These are phyloP conservation scores for Montipora capitata DNA, from an alignment of 92 coral and sea anemone genomes.

Conservation along the genomic window DNA sequence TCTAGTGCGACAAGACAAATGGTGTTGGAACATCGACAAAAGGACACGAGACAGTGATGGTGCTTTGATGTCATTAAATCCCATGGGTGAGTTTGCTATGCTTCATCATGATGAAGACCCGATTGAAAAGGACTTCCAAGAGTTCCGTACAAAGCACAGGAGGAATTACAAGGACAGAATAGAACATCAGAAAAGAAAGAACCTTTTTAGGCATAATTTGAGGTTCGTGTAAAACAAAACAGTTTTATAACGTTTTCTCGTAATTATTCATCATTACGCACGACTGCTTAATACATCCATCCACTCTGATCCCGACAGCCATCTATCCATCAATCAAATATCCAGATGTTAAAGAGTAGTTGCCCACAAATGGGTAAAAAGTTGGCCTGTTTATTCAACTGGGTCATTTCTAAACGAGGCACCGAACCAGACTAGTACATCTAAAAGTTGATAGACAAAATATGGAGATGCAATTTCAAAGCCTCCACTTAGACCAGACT, in stretches of 20 bases:
- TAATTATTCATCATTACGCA: neutral
- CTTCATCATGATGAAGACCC: conserved; percentile 85
- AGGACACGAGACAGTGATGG: conserved; percentile 70
- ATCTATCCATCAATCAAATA: too few species aligned
- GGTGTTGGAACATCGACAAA: conserved; percentile 94
- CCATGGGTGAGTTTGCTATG: conserved; percentile 91
- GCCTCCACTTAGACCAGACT: too few species aligned
- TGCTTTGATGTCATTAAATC: conserved; percentile 78
- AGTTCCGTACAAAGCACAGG: conserved; percentile 79
- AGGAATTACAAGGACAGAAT: conserved; percentile 73
- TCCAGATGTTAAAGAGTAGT: too few species aligned
- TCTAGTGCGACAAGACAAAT: conserved; percentile 85
- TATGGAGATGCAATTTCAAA: too few species aligned
- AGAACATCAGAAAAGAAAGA: conserved; percentile 90
- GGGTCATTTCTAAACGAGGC: too few species aligned
- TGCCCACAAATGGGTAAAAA: too few species aligned
- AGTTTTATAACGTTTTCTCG: neutral
- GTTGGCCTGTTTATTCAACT: too few species aligned
- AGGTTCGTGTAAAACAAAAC: conserved; percentile 67
- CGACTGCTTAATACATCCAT: neutral
- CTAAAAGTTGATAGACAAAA: too few species aligned
- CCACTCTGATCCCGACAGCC: neutral
- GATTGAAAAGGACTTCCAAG: conserved; percentile 81
- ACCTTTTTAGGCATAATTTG: conserved; percentile 94
- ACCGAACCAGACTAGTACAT: too few species aligned